phyloP scores from a whole-genome alignment of 2,797 vertebrate genomes.

The Sciurus vulgaris region DNA sequence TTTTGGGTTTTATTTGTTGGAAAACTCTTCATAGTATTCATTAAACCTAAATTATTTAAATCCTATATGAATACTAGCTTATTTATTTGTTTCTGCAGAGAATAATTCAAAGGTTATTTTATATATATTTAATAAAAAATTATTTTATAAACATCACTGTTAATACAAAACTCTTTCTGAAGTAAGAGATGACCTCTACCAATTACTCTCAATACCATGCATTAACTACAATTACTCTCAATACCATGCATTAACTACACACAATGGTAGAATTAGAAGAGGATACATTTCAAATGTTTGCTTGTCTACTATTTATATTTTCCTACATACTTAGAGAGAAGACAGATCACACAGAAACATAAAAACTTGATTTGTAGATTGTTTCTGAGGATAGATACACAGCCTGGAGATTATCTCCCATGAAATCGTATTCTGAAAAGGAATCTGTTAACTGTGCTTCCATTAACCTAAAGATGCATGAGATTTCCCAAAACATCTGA shows the following conservation, averaged over 20 bases:
- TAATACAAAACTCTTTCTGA: background rate
- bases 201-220: background rate
- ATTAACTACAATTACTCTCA: background rate
- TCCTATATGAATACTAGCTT: background rate
- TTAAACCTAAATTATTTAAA: background rate
- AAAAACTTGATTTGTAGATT: background rate
- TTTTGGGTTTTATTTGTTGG: background rate
- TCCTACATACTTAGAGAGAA: background rate
- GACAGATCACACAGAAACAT: background rate
- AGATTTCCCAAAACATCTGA: constrained; percentile 35
- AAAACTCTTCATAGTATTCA: background rate
- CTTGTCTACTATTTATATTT: background rate
- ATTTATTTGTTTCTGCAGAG: background rate
- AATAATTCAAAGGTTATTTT: background rate
- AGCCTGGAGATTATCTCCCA: background rate
- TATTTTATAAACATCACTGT: background rate
- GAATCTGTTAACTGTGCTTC: constrained; percentile 6
- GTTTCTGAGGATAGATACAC: background rate
- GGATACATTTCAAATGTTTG: background rate
- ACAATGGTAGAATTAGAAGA: background rate
- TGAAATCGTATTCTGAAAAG: constrained; percentile 34
- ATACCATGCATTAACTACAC: rapidly evolving
- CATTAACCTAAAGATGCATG: background rate
- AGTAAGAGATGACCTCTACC: background rate
- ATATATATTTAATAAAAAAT: background rate